Conservation (phyloP, 2,888 invertebrate genomes). For the Nymphalis urticae region DNA sequence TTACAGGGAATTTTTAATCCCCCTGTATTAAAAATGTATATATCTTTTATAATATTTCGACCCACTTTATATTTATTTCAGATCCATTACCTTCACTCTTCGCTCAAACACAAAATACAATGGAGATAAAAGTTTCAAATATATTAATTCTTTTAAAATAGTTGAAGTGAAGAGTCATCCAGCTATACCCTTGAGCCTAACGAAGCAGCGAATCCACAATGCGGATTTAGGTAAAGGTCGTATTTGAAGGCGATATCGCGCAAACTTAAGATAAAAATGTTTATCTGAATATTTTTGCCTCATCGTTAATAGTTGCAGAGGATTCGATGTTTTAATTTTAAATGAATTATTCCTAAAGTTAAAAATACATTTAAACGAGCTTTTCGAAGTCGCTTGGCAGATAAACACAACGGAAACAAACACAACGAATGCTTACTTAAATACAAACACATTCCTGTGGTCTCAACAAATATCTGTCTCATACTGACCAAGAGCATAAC, state of each 20-base stretch:
- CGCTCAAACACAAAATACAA: background rate
- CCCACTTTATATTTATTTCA: background rate
- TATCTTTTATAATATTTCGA: background rate
- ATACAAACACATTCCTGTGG: too few species aligned
- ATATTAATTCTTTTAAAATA: conserved; percentile 19
- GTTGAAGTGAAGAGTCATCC: conserved; percentile 22
- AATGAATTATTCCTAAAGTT: background rate
- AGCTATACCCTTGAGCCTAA: conserved; percentile 26
- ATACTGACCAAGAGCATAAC: too few species aligned
- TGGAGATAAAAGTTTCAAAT: conserved; percentile 4
- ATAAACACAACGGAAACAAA: too few species aligned
- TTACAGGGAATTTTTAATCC: too few species aligned
- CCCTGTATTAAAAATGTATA: too few species aligned
- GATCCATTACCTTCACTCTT: background rate
- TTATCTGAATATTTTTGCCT: background rate
- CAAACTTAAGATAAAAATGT: background rate
- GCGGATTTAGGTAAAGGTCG: conserved; percentile 19
- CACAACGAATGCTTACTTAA: too few species aligned
- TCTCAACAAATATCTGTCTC: too few species aligned
- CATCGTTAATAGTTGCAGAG: too few species aligned
- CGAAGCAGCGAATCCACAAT: conserved; percentile 22
- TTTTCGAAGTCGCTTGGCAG: too few species aligned
- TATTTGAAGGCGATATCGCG: conserved; percentile 1
- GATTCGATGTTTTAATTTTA: too few species aligned
- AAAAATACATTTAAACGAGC: background rate